Evolutionary conservation across 1,140 invertebrate genomes (phyloP), one percentile per base, ranked within the genome.

Genomic region (Drosophila lowei): DNA sequence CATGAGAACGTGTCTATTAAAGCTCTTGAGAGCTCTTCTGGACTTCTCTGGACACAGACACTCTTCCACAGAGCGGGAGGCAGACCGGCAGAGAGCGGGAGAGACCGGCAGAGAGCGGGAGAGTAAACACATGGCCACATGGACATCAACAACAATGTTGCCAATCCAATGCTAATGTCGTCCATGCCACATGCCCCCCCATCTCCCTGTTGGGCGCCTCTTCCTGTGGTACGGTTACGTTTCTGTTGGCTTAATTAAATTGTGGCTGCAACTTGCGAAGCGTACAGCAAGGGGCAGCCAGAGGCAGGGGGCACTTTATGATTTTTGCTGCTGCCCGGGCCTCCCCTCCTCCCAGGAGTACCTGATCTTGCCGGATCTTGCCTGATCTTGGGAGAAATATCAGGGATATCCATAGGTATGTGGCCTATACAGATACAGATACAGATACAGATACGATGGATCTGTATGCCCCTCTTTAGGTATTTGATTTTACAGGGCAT

Each of bases 211-310:
- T 4, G 21, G 21, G 21, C 41, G n/a, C 15, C 15, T 6, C 44
- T 54, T 49, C 57, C 66, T 79, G 70, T 57, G 60, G 34, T 13
- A 38, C 63, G 63, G 67, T 75, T 77, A 72, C 70, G 67, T 75
- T 77, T 75, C 70, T 86, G 81, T 88, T 88, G 83, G 83, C 83
- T 88, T 88, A 88, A 88, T 88, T 88, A 88, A 88, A 88, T 88
- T 88, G 83, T 65, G 83, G 83, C 78, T 88, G 75, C 79, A 78
- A 77, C 70, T 81, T 88, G 83, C 79, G 86, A 68, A 88, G 80
- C 78, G 83, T 72, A 58, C 67, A 64, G 68, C 49, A 66, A 54
- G 42, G 21, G 11, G 25, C 49, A 13, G 59, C 16, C 34, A 28
- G 46, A 42, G 23, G 18, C 54, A 34, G 46, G 59, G 43, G 50